Evolutionary conservation across 2,113 vertebrate genomes (phyloP), one percentile per base, ranked within the genome.

Genomic region (Mastomys coucha): DNA sequence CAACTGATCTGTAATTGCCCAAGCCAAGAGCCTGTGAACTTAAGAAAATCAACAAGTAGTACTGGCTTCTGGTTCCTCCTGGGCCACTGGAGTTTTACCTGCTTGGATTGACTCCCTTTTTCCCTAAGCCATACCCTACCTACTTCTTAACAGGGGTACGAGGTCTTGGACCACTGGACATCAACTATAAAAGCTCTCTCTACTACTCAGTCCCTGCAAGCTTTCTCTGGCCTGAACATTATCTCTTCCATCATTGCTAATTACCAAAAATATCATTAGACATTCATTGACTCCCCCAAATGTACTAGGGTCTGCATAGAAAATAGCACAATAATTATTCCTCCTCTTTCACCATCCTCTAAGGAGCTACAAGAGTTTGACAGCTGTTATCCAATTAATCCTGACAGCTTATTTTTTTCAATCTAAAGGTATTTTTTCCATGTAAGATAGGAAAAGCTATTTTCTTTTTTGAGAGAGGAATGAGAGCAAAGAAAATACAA

Each of bases 381-480:
- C 97, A 97, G 96, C 94, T 97, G 95, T 98, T 98, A 97, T 93
- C 96, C 95, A 98, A 98, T 97, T 98, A 98, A 97, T 97, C 91
- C 92, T 96, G 92, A 97, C 96, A 97, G 96, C 85, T 91, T 91
- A 87, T 96, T 96, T 94, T 63, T 95, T 96, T 95, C 94, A 85
- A 96, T 42, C 72, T 96, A 93, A 96, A 97, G 95, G 73, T 94
- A 96, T 95, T 97, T 85, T 88, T 96, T 92, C 72, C 42, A 53
- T 80, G 67, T 94, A 72, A 84, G 49, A 95, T 45, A 17, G 69
- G 72, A 86, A 93, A 96, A 86, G 42, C 39, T 92, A 81, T 88
- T 96, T 95, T 49, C 77, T 87, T 87, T 69, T 86, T 42, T 88
- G 20, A 95, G 11, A 49, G 72, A 73, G 69, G 67, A 94, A 56